Evolutionary conservation across 2,888 invertebrate genomes (phyloP).

Genomic region (Globia sparganii): DNA sequence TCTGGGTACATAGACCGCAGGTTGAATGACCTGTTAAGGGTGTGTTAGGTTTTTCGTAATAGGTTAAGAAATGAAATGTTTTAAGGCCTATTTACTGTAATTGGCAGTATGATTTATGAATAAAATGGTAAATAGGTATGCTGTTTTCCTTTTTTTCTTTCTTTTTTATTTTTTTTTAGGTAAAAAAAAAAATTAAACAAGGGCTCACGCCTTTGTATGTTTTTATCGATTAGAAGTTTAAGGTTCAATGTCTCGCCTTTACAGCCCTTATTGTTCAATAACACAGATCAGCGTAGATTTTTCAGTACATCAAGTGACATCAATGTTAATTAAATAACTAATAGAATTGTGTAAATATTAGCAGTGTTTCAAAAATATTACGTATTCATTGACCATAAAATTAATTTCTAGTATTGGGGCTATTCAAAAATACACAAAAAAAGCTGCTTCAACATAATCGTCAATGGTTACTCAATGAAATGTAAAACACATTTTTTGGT

Average conservation of each 20-base stretch:
- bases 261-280: background rate
- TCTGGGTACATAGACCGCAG: constrained; percentile 28
- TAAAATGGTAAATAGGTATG: too few species aligned
- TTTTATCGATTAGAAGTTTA: background rate
- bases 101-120: background rate
- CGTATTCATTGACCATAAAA: background rate
- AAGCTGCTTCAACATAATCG: background rate
- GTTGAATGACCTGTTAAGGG: constrained; percentile 49
- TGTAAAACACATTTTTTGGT: constrained; percentile 3
- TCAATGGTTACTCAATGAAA: constrained; percentile 1
- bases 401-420: background rate
- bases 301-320: background rate
- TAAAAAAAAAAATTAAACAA: too few species aligned
- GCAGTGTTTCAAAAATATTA: background rate
- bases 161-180: too few species aligned
- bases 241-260: background rate
- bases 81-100: background rate
- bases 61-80: background rate
- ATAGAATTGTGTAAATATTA: too few species aligned
- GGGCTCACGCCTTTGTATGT: background rate
- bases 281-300: background rate
- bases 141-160: too few species aligned
- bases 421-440: background rate
- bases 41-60: constrained; percentile 20
- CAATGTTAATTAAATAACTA: background rate